Percentiles rank a stretch among this genome's conserved stretches.
Conservation (phyloP, 2,113 vertebrate genomes). For the Eulacestoma nigropectus region DNA sequence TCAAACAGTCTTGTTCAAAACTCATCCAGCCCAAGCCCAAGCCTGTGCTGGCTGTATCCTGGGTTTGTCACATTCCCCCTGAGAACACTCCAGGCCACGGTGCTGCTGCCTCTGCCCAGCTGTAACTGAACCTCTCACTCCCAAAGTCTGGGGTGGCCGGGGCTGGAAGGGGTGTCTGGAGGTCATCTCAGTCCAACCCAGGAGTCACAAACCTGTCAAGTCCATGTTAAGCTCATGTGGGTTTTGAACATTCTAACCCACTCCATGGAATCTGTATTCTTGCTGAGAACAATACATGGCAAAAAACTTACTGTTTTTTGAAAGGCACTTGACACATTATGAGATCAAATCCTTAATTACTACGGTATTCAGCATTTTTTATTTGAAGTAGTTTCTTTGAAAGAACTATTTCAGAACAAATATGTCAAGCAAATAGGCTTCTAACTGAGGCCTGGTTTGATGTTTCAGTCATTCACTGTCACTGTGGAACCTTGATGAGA, state of each 20-base stretch:
- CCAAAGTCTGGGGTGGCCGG: background rate
- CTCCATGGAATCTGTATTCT: background rate
- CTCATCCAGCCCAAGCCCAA: background rate
- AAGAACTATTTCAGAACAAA: background rate
- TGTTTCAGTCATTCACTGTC: background rate
- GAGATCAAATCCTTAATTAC: background rate
- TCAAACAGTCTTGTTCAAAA: background rate
- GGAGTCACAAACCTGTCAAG: background rate
- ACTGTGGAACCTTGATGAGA: background rate
- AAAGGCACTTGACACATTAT: background rate
- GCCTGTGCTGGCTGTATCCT: background rate
- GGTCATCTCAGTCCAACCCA: background rate
- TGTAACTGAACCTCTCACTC: background rate
- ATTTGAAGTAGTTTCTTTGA: background rate
- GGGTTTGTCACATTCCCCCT: background rate
- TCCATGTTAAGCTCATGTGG: background rate
- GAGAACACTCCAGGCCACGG: background rate
- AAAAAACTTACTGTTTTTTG: background rate
- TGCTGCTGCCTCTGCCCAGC: background rate
- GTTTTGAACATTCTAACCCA: background rate
- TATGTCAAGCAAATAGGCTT: background rate
- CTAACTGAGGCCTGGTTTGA: background rate
- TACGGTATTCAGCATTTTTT: background rate
- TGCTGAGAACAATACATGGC: background rate
- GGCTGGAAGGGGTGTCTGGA: background rate